These are phyloP conservation scores for Poecilia latipinna DNA, from an alignment of 2,113 vertebrate genomes.

Conservation along the genomic window DNA sequence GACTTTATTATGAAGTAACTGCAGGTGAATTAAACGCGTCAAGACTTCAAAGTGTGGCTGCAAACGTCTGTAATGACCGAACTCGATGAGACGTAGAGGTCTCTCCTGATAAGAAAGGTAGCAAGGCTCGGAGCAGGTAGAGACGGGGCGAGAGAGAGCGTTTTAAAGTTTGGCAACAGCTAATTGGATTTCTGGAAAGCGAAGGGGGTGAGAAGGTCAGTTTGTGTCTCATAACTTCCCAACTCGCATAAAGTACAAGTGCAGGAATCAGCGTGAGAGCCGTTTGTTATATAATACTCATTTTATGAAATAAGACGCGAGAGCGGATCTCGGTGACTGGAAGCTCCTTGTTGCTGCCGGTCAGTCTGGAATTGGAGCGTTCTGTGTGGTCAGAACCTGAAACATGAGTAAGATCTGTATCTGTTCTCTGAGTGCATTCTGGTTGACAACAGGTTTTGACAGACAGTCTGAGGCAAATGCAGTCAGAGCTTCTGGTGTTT, in stretches of 20 bases:
- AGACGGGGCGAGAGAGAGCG: constrained; percentile 8
- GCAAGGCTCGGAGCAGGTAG: not conserved
- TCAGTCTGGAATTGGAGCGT: constrained; percentile 2
- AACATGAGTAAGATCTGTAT: constrained; percentile 12
- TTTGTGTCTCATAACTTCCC: not conserved
- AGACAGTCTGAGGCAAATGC: not conserved
- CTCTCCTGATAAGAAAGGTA: not conserved
- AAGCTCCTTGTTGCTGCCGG: not conserved
- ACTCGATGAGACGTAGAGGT: not conserved
- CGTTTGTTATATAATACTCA: not conserved
- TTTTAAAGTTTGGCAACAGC: not conserved
- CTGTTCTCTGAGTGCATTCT: constrained; percentile 6
- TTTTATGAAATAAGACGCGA: not conserved
- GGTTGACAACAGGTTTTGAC: constrained; percentile 19
- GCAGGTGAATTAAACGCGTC: not conserved
- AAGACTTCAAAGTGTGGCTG: not conserved
- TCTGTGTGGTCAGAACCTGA: constrained; percentile 16
- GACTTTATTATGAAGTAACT: not conserved
- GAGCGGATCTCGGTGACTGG: not conserved
- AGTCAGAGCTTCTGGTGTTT: constrained; percentile 49
- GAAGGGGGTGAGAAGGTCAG: constrained; percentile 17
- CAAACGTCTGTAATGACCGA: not conserved
- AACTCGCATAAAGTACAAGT: not conserved
- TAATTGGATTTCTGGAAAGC: constrained; percentile 37
- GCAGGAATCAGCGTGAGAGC: not conserved